phyloP scores from a whole-genome alignment of 2,888 invertebrate genomes.

The Pachycephus smyrnensis region DNA sequence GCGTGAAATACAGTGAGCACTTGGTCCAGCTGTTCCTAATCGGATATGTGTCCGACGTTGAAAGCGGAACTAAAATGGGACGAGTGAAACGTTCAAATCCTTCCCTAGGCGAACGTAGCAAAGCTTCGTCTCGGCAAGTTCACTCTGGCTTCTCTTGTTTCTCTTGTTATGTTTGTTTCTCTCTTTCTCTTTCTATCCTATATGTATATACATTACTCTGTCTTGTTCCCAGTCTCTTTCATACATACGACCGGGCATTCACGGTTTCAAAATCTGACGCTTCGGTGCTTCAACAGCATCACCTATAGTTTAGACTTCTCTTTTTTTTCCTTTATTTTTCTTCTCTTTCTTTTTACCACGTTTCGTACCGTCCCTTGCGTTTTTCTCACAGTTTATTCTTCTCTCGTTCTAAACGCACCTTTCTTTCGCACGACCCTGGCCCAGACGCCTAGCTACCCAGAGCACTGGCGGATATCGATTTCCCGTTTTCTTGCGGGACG shows the following conservation, averaged over 20 bases:
- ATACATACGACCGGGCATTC: not conserved
- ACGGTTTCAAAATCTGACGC: not conserved
- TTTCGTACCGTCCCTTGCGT: slow-evolving; percentile 24
- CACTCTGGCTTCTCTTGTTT: not conserved
- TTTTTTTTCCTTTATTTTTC: slow-evolving; percentile 8
- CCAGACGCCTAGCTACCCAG: slow-evolving; percentile 12
- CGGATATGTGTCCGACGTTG: not conserved
- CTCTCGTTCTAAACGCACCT: slow-evolving; percentile 7
- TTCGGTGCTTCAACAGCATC: not conserved
- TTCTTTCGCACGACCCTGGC: slow-evolving; percentile 19
- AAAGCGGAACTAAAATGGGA: not conserved
- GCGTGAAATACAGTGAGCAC: not conserved
- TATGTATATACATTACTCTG: not conserved
- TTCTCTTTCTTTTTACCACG: slow-evolving; percentile 18
- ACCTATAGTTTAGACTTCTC: not conserved
- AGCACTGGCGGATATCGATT: slow-evolving; percentile 23
- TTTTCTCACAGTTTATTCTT: slow-evolving; percentile 6
- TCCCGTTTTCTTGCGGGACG: slow-evolving; percentile 18
- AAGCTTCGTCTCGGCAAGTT: not conserved
- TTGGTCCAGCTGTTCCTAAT: not conserved
- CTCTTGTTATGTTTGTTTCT: not conserved
- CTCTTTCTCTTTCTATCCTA: not conserved
- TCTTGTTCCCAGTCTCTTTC: not conserved
- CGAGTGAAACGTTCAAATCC: not conserved
- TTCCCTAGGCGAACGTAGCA: not conserved